Evolutionary conservation across 1,140 invertebrate genomes (phyloP).

Genomic region (Mycetomoellerius zeteki): DNA sequence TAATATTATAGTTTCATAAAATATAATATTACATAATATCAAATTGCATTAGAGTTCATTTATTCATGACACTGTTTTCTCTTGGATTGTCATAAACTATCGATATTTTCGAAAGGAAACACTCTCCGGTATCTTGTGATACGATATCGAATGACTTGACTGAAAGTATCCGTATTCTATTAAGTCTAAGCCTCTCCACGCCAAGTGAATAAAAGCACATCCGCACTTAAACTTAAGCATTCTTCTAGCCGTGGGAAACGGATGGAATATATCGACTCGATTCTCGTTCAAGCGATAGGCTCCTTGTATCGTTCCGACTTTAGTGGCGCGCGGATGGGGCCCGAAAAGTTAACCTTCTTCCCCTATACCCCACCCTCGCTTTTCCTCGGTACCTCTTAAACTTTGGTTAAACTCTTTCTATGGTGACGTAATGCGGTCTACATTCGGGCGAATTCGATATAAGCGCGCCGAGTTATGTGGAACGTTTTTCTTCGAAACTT

Average conservation of each 20-base stretch:
- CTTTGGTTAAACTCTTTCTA: slow-evolving; percentile 57
- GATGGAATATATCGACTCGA: slow-evolving; percentile 30
- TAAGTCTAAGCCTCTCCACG: slow-evolving; percentile 39
- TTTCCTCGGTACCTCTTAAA: slow-evolving; percentile 32
- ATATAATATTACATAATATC: too few species aligned
- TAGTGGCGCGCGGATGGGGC: background rate
- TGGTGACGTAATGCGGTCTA: slow-evolving; percentile 52
- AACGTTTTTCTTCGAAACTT: slow-evolving; percentile 52
- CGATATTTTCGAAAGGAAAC: background rate
- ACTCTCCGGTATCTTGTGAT: background rate
- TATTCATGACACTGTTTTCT: background rate
- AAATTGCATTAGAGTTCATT: background rate
- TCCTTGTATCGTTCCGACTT: slow-evolving; percentile 35
- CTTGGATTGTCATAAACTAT: background rate
- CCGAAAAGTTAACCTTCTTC: slow-evolving; percentile 40
- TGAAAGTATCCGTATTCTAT: slow-evolving; percentile 57
- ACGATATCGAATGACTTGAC: slow-evolving; percentile 44
- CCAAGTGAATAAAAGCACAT: slow-evolving; percentile 58
- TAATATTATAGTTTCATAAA: too few species aligned
- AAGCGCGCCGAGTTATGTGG: slow-evolving; percentile 36
- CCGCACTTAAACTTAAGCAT: slow-evolving; percentile 58
- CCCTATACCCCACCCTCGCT: background rate
- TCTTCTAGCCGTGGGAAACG: slow-evolving; percentile 35
- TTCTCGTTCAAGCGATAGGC: slow-evolving; percentile 13
- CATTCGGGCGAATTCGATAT: slow-evolving; percentile 54